phyloP scores from a whole-genome alignment of 2,797 vertebrate species.

The Podargus strigoides region DNA sequence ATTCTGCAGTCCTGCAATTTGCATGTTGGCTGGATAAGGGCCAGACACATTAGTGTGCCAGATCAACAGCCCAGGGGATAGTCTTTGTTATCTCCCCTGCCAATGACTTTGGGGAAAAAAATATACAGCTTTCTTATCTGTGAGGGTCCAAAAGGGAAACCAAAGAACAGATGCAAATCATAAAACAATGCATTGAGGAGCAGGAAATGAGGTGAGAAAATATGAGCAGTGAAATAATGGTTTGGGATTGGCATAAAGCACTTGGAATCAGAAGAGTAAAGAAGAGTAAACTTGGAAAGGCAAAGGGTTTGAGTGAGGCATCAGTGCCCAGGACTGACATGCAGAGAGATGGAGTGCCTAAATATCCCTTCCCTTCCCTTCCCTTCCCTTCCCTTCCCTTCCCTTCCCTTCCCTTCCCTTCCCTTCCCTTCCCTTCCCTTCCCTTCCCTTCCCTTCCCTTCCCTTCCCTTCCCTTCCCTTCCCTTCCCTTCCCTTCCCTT shows the following conservation, averaged over 20 bases:
- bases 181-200: not conserved
- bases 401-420: no score
- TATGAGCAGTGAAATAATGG: conserved; percentile 5
- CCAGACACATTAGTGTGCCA: conserved; percentile 8
- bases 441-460: not conserved
- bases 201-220: conserved; percentile 33
- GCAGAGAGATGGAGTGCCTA: not conserved
- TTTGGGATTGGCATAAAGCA: not conserved
- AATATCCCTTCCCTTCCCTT: not conserved
- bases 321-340: not conserved
- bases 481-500: not conserved
- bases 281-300: not conserved
- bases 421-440: no score
- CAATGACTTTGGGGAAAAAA: not conserved
- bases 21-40: conserved; percentile 19
- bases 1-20: not conserved
- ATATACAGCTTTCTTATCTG: conserved; percentile 39
- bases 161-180: not conserved
- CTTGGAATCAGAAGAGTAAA: not conserved
- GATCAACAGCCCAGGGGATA: not conserved
- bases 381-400: no score
- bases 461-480: not conserved
- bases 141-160: conserved; percentile 27
- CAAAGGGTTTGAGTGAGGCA: not conserved
- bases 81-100: conserved; percentile 28